Evolutionary conservation across 2,888 invertebrate species (phyloP).

Genomic region (Pristionchus entomophagus): DNA sequence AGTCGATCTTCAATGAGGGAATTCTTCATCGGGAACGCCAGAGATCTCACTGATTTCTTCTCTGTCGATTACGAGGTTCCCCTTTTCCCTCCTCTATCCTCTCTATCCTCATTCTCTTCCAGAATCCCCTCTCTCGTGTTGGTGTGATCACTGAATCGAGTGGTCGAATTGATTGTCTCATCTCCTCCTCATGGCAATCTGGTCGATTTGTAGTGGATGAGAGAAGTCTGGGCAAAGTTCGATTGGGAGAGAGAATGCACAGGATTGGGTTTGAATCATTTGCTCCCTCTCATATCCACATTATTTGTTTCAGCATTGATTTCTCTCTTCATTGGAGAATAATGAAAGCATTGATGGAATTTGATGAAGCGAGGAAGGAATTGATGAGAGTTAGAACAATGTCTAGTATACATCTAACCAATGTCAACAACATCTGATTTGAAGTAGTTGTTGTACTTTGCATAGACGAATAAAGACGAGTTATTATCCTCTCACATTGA

Average conservation of each 20-base stretch:
- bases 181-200: slow-evolving; percentile 44
- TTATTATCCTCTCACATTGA: neutral
- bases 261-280: neutral
- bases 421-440: neutral
- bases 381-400: slow-evolving; percentile 57
- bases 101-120: neutral
- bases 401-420: neutral
- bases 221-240: slow-evolving; percentile 11
- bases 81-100: no score
- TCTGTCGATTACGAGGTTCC: slow-evolving; percentile 27
- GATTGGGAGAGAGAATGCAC: slow-evolving; percentile 39
- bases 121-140: slow-evolving; percentile 13
- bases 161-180: neutral
- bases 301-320: slow-evolving; percentile 55
- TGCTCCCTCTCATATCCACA: neutral
- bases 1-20: slow-evolving; percentile 8
- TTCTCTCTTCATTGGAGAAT: slow-evolving; percentile 67
- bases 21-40: slow-evolving; percentile 28
- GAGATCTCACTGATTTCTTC: slow-evolving; percentile 41
- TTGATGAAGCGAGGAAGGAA: slow-evolving; percentile 66
- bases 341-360: slow-evolving; percentile 67
- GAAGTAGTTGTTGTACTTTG: neutral
- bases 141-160: slow-evolving; percentile 28
- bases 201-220: slow-evolving; percentile 41
- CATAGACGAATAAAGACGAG: neutral